phyloP scores from a whole-genome alignment of 2,113 vertebrate species.

The Ctenomys sociabilis region DNA sequence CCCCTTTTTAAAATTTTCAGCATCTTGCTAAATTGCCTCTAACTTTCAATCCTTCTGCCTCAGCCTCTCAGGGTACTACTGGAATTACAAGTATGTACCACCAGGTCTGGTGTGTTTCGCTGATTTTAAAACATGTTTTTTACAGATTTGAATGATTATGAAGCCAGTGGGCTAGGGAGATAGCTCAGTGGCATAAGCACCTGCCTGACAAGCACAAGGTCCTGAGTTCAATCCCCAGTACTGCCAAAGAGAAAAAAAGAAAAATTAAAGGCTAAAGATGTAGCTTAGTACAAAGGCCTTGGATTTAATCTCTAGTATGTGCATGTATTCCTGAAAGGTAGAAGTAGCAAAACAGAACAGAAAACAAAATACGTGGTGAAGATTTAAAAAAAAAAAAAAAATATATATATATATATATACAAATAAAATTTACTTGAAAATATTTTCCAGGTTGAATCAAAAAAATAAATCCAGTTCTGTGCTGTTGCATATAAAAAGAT shows the following conservation, averaged over 20 bases:
- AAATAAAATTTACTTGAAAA: conserved; percentile 23
- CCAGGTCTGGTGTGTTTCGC: not conserved
- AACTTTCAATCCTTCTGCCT: not conserved
- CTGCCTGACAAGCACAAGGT: too few species aligned
- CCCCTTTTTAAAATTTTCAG: not conserved
- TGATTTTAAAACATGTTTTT: conserved; percentile 3
- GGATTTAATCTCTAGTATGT: not conserved
- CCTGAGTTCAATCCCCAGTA: too few species aligned
- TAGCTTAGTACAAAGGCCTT: not conserved
- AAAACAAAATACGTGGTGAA: conserved; percentile 7
- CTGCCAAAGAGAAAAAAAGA: too few species aligned
- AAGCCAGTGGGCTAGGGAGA: not conserved
- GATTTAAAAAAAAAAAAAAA: not conserved
- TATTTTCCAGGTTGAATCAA: conserved; percentile 20
- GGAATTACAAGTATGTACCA: not conserved
- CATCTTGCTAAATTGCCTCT: not conserved
- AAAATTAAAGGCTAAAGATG: not conserved
- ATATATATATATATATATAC: not conserved
- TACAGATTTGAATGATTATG: not conserved
- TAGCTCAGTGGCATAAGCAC: too few species aligned
- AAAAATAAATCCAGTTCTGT: conserved; percentile 11
- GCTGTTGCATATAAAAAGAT: conserved; percentile 32
- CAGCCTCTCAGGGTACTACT: not conserved
- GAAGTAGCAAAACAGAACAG: conserved; percentile 1
- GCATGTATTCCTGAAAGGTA: not conserved